Evolutionary conservation across 2,888 invertebrate species (phyloP).

Genomic region (Spicauda simplicius): DNA sequence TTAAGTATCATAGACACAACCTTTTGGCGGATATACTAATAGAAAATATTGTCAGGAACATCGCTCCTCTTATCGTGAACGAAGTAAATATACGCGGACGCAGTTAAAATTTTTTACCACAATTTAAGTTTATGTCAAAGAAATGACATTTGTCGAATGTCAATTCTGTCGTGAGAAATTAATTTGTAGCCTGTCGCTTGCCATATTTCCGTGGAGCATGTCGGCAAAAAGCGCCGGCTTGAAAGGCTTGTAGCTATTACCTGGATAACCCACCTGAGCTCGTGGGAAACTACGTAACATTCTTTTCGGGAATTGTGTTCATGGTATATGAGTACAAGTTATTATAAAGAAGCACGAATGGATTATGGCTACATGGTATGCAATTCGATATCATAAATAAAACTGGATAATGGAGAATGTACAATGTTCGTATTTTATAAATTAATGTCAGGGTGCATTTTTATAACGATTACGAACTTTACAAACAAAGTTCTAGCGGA

Average conservation of each 20-base stretch:
- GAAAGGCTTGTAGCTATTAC: slow-evolving; percentile 65
- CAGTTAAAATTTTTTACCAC: no score
- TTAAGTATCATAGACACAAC: no score
- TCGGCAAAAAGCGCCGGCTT: slow-evolving; percentile 54
- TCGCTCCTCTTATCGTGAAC: no score
- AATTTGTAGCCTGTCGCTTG: slow-evolving; percentile 9
- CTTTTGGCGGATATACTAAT: no score
- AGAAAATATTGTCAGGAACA: no score
- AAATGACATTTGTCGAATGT: not conserved
- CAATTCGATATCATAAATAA: not conserved
- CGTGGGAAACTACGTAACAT: slow-evolving; percentile 62
- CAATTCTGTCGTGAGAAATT: slow-evolving; percentile 1
- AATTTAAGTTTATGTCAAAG: no score
- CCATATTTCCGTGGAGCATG: not conserved
- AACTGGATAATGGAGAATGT: no score
- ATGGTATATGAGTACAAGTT: slow-evolving; percentile 11
- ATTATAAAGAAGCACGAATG: slow-evolving; percentile 19
- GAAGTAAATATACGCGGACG: no score
- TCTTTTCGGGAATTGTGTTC: slow-evolving; percentile 43
- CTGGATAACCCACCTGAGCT: slow-evolving; percentile 57
- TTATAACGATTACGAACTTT: no score
- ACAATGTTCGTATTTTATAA: no score
- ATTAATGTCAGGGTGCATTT: no score
- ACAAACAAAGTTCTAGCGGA: no score
- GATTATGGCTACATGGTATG: not conserved